Evolutionary conservation across 2,888 invertebrate genomes (phyloP).

Genomic region (Dicyrtoma fusca): DNA sequence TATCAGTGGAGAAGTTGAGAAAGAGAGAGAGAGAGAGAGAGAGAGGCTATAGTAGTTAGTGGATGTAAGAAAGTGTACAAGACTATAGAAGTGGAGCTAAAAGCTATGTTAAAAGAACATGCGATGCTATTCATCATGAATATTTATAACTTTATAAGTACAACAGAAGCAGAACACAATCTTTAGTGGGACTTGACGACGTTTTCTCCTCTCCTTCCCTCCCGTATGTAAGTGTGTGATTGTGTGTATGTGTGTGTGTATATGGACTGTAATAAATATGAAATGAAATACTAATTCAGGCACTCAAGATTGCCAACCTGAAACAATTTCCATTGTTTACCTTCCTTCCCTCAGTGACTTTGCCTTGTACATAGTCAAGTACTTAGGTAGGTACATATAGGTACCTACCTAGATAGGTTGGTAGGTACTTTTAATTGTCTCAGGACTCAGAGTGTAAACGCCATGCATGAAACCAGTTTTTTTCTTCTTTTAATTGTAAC

Average conservation of each 20-base stretch:
- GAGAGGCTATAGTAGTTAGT: too few species aligned
- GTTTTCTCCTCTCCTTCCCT: not conserved
- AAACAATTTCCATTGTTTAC: not conserved
- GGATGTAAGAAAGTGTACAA: not conserved
- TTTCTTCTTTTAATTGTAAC: too few species aligned
- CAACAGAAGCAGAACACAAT: conserved; percentile 22
- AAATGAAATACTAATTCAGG: not conserved
- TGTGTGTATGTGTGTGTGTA: too few species aligned
- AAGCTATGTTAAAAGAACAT: not conserved
- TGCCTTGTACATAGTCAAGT: not conserved
- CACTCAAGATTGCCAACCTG: not conserved
- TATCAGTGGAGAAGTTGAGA: not conserved
- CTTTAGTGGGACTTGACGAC: conserved; percentile 16
- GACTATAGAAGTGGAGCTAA: not conserved
- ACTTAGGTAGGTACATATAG: too few species aligned
- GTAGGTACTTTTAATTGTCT: too few species aligned
- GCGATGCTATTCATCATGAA: not conserved
- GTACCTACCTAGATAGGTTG: too few species aligned
- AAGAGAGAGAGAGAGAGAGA: too few species aligned
- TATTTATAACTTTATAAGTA: conserved; percentile 21
- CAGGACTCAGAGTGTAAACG: too few species aligned
- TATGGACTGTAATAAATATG: not conserved
- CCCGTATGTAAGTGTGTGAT: too few species aligned
- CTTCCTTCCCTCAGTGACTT: not conserved
- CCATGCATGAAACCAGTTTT: too few species aligned